Conservation (phyloP, 2,113 vertebrate species). For the Rattus rattus region DNA sequence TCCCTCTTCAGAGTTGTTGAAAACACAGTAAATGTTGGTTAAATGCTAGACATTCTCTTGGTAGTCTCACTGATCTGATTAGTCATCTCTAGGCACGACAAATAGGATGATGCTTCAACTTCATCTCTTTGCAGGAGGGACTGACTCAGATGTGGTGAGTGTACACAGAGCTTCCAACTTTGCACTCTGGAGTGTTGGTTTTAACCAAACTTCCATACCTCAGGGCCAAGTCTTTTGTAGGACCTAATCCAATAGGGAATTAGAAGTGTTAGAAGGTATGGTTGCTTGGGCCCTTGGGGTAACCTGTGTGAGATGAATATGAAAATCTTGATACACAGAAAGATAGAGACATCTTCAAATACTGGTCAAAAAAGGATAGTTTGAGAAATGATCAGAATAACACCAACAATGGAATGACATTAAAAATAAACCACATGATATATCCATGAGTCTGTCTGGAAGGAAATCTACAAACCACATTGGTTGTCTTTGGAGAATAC, state of each 20-base stretch:
- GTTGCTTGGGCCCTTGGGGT: not conserved
- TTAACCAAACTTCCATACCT: not conserved
- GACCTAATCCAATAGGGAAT: not conserved
- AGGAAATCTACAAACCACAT: constrained; percentile 4
- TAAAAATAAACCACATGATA: not conserved
- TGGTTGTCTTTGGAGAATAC: not conserved
- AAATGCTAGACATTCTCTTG: not conserved
- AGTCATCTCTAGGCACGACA: no score
- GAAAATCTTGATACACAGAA: not conserved
- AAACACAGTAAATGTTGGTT: not conserved
- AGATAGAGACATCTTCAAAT: not conserved
- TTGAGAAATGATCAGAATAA: constrained; percentile 16
- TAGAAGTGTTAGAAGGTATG: not conserved
- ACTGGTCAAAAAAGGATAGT: not conserved
- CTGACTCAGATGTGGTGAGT: not conserved
- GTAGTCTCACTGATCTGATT: not conserved
- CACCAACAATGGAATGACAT: not conserved
- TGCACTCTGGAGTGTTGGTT: not conserved
- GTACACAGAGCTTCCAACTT: not conserved
- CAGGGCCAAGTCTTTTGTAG: not conserved
- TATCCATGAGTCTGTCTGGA: not conserved
- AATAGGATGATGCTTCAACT: not conserved
- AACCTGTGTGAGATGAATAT: not conserved
- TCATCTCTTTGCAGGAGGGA: not conserved
- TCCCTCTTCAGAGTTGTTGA: not conserved